Evolutionary conservation across 2,888 invertebrate species (phyloP).

Genomic region (Cylloceria caligata): DNA sequence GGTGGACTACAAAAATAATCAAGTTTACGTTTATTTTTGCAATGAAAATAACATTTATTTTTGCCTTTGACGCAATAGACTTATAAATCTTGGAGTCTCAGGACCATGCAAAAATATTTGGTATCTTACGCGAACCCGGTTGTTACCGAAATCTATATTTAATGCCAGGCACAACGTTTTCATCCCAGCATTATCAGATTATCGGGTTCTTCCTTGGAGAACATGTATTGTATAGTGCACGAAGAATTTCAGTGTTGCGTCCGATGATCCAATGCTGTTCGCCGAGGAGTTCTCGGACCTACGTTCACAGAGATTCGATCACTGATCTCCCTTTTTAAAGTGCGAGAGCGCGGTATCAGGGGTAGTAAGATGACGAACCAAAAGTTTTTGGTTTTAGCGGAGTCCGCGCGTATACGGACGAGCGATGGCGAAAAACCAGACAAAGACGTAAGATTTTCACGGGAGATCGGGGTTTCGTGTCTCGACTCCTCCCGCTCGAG

Average conservation of each 20-base stretch:
- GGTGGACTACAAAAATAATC: not conserved
- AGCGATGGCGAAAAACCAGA: conserved; percentile 57
- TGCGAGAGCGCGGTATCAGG: conserved; percentile 4
- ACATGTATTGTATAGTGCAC: too few species aligned
- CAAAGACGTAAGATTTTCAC: conserved; percentile 69
- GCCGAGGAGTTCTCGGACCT: conserved; percentile 29
- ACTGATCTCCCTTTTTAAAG: conserved; percentile 12
- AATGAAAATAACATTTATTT: not conserved
- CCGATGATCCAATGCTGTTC: conserved; percentile 54
- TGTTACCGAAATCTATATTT: conserved; percentile 74
- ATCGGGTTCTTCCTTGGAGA: conserved; percentile 69
- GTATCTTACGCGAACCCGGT: conserved; percentile 34
- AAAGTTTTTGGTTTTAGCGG: conserved; percentile 41
- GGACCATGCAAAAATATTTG: not conserved
- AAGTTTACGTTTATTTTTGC: not conserved
- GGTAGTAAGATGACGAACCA: conserved; percentile 50
- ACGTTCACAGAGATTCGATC: conserved; percentile 57
- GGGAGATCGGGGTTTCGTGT: conserved; percentile 58
- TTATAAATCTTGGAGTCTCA: not conserved
- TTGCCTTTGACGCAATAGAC: not conserved
- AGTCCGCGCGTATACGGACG: conserved; percentile 1
- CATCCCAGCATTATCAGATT: conserved; percentile 78
- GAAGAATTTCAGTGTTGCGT: conserved; percentile 44
- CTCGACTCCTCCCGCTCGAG: conserved; percentile 65
- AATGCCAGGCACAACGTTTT: conserved; percentile 72